Conservation (phyloP, 1,140 invertebrate species). For the Neodiprion pinetum region DNA sequence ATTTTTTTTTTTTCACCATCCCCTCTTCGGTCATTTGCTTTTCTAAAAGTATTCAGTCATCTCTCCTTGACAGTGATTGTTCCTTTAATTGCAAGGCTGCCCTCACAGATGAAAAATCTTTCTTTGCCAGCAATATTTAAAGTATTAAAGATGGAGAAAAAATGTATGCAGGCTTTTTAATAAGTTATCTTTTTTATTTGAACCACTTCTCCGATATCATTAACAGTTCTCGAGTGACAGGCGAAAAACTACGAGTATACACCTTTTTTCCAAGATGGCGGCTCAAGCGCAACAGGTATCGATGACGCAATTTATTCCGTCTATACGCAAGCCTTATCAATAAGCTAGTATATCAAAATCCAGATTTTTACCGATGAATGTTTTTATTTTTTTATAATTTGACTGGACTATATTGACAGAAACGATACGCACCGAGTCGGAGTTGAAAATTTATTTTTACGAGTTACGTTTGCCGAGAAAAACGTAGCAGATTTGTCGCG, state of each 20-base stretch:
- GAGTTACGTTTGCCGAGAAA: no score
- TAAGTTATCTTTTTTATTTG: not conserved
- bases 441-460: no score
- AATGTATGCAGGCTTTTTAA: not conserved
- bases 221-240: not conserved
- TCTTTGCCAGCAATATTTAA: not conserved
- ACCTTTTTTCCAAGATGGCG: no score
- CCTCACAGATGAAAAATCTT: not conserved
- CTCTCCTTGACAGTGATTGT: not conserved
- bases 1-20: not conserved
- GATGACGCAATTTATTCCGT: not conserved
- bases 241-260: no score
- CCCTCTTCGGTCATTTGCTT: not conserved
- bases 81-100: not conserved
- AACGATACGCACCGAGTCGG: no score
- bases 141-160: not conserved
- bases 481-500: no score
- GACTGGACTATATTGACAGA: not conserved
- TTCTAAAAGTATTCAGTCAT: not conserved
- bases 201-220: not conserved
- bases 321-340: not conserved
- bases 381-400: not conserved
- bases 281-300: no score
- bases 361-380: not conserved
- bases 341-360: no score